Percentiles rank a stretch among this genome's conserved stretches.
These are phyloP conservation scores for Dufourea novaeangliae DNA, from an alignment of 1,140 invertebrate genomes.

Conservation along the genomic window DNA sequence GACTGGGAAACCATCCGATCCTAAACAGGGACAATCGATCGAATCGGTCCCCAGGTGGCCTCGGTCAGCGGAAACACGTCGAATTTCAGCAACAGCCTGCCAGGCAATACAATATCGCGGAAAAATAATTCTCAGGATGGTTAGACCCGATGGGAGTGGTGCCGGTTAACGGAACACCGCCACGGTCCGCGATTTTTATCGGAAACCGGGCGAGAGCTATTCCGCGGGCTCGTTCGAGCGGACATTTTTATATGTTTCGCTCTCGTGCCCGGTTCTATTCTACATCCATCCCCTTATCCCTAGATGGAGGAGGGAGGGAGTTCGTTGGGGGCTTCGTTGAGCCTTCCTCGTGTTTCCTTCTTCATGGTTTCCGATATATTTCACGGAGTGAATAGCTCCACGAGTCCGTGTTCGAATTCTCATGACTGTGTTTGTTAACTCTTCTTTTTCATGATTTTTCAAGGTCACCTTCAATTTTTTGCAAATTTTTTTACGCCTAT, in stretches of 20 bases:
- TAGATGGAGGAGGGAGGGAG: too few relatives aligned
- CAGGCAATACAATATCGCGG: neutral
- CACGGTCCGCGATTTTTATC: slow-evolving; percentile 38
- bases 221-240: slow-evolving; percentile 40
- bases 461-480: too few relatives aligned
- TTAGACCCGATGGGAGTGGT: neutral
- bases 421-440: too few relatives aligned
- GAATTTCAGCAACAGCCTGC: neutral
- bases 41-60: neutral
- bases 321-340: too few relatives aligned
- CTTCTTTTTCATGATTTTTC: too few relatives aligned
- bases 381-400: slow-evolving; percentile 49
- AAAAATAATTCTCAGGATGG: slow-evolving; percentile 27
- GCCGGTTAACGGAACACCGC: slow-evolving; percentile 22
- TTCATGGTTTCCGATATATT: slow-evolving; percentile 45
- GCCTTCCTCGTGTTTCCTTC: slow-evolving; percentile 16
- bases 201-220: slow-evolving; percentile 54
- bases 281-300: slow-evolving; percentile 21
- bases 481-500: too few relatives aligned
- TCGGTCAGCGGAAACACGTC: neutral
- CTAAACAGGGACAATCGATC: slow-evolving; percentile 1
- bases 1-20: neutral
- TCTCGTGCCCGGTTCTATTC: neutral
- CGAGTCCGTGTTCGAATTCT: slow-evolving; percentile 48
- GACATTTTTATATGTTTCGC: slow-evolving; percentile 42